phyloP scores from a whole-genome alignment of 2,888 invertebrate genomes.

The Drosophila suboccidentalis region DNA sequence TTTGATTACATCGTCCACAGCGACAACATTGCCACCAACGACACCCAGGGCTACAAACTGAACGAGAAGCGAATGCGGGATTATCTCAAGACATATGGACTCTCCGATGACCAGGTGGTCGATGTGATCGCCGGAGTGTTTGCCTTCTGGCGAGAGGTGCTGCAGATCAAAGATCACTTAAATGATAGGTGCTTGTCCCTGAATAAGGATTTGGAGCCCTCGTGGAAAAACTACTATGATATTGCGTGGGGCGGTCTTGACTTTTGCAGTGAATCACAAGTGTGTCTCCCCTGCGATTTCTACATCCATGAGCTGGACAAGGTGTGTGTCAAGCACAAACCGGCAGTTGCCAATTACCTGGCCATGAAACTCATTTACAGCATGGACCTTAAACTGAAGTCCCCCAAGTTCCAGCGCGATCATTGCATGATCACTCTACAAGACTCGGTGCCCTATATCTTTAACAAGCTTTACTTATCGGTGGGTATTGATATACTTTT shows the following conservation, averaged over 20 bases:
- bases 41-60: slow-evolving; percentile 73
- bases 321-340: slow-evolving; percentile 63
- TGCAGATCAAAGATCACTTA: slow-evolving; percentile 60
- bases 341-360: slow-evolving; percentile 83
- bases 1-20: slow-evolving; percentile 77
- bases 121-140: slow-evolving; percentile 70
- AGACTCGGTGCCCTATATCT: slow-evolving; percentile 51
- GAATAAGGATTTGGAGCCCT: accelerated
- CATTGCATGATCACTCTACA: slow-evolving; percentile 61
- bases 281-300: slow-evolving; percentile 62
- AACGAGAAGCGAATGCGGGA: slow-evolving; percentile 78
- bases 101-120: slow-evolving; percentile 57
- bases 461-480: slow-evolving; percentile 75
- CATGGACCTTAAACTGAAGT: too few species aligned
- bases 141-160: slow-evolving; percentile 71
- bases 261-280: slow-evolving; percentile 11
- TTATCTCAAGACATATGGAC: slow-evolving; percentile 70
- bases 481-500: slow-evolving; percentile 48
- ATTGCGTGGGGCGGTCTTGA: slow-evolving; percentile 76
- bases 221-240: slow-evolving; percentile 73
- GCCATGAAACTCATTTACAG: slow-evolving; percentile 81
- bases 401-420: slow-evolving; percentile 74
- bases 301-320: slow-evolving; percentile 73
- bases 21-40: slow-evolving; percentile 78
- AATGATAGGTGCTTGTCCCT: slow-evolving; percentile 57